Conservation (phyloP, 2,113 vertebrate species). For the Semicossyphus pulcher region DNA sequence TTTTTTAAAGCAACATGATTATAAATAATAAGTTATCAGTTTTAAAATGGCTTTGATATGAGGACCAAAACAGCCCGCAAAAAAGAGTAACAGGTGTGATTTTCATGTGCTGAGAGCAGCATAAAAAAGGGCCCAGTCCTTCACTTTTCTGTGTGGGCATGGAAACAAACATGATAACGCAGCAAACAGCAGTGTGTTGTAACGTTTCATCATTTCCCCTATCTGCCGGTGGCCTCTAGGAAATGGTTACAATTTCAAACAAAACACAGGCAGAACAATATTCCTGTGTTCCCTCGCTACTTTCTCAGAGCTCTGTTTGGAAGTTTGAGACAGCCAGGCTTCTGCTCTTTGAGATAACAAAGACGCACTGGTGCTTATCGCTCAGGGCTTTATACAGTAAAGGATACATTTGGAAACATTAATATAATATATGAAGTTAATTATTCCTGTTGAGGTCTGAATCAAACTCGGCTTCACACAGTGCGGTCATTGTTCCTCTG, state of each 20-base stretch:
- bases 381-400: background rate
- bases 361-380: background rate
- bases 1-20: conserved; percentile 14
- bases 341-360: conserved; percentile 29
- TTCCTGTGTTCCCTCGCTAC: conserved; percentile 25
- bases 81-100: conserved; percentile 54
- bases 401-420: conserved; percentile 1
- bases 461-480: conserved; percentile 1
- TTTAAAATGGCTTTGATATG: background rate
- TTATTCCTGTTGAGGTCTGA: background rate
- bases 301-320: conserved; percentile 13
- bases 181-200: conserved; percentile 25
- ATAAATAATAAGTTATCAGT: conserved; percentile 7
- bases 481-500: background rate
- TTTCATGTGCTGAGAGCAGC: conserved; percentile 51
- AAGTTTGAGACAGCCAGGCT: conserved; percentile 16
- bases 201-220: conserved; percentile 29
- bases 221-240: conserved; percentile 31
- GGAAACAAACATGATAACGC: conserved; percentile 54
- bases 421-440: background rate
- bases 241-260: conserved; percentile 37
- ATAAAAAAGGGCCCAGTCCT: conserved; percentile 35
- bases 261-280: conserved; percentile 47
- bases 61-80: conserved; percentile 8
- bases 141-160: conserved; percentile 34